Percentiles rank a stretch among this genome's conserved stretches.
Evolutionary conservation across 2,113 vertebrate species (phyloP).

Genomic region (Oncorhynchus tshawytscha): DNA sequence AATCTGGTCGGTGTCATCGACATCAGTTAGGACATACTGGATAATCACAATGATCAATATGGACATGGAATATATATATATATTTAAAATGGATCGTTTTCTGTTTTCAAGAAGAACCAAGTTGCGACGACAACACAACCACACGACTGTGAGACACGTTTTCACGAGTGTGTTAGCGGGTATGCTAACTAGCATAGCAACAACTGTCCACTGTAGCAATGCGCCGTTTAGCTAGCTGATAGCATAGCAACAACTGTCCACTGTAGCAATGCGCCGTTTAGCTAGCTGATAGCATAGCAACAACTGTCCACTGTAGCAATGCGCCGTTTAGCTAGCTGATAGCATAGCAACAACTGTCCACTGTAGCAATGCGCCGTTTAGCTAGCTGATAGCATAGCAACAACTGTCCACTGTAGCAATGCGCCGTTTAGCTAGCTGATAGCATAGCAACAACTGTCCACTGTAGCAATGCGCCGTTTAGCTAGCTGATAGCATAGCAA

Average conservation of each 20-base stretch:
- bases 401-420: background rate
- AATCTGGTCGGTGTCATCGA: too few relatives aligned
- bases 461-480: background rate
- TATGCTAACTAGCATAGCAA: too few relatives aligned
- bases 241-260: constrained; percentile 2
- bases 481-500: constrained; percentile 5
- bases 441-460: background rate
- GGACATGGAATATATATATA: too few relatives aligned
- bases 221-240: background rate
- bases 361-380: background rate
- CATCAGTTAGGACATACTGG: too few relatives aligned
- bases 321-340: background rate
- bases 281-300: constrained; percentile 2
- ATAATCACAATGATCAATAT: too few relatives aligned
- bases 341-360: constrained; percentile 2
- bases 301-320: background rate
- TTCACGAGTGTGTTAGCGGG: too few relatives aligned
- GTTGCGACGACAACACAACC: too few relatives aligned
- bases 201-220: background rate
- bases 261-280: background rate
- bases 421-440: background rate
- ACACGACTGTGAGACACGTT: too few relatives aligned
- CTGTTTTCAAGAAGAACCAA: too few relatives aligned
- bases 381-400: constrained; percentile 2
- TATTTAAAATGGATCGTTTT: too few relatives aligned